Conservation (phyloP, 2,888 invertebrate species). For the Drosophila pullipes region DNA sequence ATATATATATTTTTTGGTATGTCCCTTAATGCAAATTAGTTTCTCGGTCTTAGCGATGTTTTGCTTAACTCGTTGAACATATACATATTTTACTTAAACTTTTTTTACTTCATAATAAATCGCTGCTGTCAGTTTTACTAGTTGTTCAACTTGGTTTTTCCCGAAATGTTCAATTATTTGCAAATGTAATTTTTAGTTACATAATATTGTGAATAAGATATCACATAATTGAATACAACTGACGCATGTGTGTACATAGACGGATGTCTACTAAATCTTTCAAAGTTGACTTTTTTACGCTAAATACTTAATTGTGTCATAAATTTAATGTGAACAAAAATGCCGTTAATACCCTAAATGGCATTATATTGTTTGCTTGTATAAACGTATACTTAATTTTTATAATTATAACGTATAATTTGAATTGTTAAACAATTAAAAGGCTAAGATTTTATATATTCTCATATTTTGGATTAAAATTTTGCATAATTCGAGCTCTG, state of each 20-base stretch:
- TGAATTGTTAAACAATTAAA: background rate
- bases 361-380: background rate
- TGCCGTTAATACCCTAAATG: background rate
- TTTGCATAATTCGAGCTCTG: background rate
- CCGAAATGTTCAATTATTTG: background rate
- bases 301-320: conserved; percentile 2
- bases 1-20: background rate
- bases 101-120: background rate
- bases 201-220: conserved; percentile 6
- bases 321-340: background rate
- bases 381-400: background rate
- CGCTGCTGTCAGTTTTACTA: background rate
- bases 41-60: background rate
- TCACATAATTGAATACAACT: conserved; percentile 5
- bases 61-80: background rate
- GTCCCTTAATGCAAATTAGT: background rate
- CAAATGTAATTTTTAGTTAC: background rate
- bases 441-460: background rate
- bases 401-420: background rate
- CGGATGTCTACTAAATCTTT: background rate
- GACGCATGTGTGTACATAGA: conserved; percentile 20
- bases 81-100: background rate
- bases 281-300: conserved; percentile 6
- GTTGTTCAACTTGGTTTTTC: background rate
- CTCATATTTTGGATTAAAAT: background rate